These are phyloP conservation scores for Aricia artaxerxes DNA, from an alignment of 2,888 invertebrate genomes.

Conservation along the genomic window DNA sequence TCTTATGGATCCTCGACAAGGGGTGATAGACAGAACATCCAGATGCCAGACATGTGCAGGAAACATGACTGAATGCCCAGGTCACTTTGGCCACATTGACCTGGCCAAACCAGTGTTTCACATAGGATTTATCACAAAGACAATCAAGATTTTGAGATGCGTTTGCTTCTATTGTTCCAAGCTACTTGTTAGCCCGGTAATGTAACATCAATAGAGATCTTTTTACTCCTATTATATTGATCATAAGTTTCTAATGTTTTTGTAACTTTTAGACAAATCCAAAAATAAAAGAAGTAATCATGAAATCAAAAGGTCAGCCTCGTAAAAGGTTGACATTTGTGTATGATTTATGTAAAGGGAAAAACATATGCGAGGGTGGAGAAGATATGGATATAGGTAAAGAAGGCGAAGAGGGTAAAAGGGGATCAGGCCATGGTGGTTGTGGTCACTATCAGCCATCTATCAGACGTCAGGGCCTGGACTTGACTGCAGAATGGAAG, in stretches of 20 bases:
- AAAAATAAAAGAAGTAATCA: conserved; percentile 95
- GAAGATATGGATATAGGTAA: conserved; percentile 97
- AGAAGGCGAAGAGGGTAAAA: conserved; percentile 84
- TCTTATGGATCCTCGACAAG: conserved; percentile 99
- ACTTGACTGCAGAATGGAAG: conserved; percentile 99
- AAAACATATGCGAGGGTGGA: conserved; percentile 98
- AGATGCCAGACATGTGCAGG: conserved; percentile 98
- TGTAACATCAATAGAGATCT: not conserved
- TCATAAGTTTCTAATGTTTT: conserved; percentile 40
- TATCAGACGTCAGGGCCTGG: conserved; percentile 92
- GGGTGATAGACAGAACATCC: conserved; percentile 96
- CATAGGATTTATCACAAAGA: conserved; percentile 98
- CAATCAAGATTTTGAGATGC: conserved; percentile 97
- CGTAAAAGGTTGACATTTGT: conserved; percentile 96
- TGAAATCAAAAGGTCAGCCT: conserved; percentile 98
- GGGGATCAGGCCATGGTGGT: conserved; percentile 90
- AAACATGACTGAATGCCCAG: conserved; percentile 99
- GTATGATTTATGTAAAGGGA: conserved; percentile 98
- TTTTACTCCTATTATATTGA: conserved; percentile 10
- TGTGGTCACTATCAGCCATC: conserved; percentile 99
- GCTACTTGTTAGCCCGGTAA: conserved; percentile 95
- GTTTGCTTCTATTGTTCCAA: conserved; percentile 99
- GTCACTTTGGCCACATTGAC: conserved; percentile 99
- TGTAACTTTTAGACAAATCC: conserved; percentile 86
- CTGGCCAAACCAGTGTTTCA: conserved; percentile 99